phyloP scores from a whole-genome alignment of 2,888 invertebrate genomes.

The Oligia latruncula region DNA sequence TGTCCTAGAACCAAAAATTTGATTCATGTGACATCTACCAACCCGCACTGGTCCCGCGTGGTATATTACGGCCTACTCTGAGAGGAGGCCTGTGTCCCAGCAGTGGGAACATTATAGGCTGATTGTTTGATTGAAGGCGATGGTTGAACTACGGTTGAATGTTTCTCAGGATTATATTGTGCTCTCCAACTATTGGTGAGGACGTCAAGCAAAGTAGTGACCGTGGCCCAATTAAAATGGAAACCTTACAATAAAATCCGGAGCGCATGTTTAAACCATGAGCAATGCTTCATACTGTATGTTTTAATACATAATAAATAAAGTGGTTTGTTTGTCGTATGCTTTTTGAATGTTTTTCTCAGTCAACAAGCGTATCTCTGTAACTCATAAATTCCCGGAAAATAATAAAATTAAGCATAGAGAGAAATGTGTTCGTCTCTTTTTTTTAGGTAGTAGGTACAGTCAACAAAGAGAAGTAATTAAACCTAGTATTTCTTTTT shows the following conservation, averaged over 20 bases:
- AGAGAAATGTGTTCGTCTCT: not conserved
- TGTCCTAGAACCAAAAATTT: too few relatives aligned
- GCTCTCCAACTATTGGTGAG: not conserved
- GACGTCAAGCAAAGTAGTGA: not conserved
- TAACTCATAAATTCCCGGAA: not conserved
- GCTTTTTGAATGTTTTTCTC: conserved; percentile 7
- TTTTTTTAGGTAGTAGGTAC: not conserved
- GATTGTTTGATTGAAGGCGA: not conserved
- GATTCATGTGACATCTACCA: too few relatives aligned
- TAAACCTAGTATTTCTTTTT: not conserved
- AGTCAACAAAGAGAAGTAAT: not conserved
- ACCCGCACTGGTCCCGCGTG: too few relatives aligned
- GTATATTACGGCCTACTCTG: too few relatives aligned
- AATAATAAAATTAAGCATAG: too few relatives aligned
- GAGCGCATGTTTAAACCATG: conserved; percentile 17
- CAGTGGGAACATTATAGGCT: too few relatives aligned
- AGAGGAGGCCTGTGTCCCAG: too few relatives aligned
- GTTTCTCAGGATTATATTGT: too few relatives aligned
- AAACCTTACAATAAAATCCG: conserved; percentile 17
- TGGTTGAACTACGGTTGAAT: too few relatives aligned
- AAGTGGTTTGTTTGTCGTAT: conserved; percentile 11
- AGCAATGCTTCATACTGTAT: conserved; percentile 20
- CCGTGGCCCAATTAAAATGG: not conserved
- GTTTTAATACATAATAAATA: conserved; percentile 17
- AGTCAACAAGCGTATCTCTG: not conserved